Base-by-base conservation (phyloP, 2,113 vertebrate genomes). In the Paraplagusia blochii region DNA sequence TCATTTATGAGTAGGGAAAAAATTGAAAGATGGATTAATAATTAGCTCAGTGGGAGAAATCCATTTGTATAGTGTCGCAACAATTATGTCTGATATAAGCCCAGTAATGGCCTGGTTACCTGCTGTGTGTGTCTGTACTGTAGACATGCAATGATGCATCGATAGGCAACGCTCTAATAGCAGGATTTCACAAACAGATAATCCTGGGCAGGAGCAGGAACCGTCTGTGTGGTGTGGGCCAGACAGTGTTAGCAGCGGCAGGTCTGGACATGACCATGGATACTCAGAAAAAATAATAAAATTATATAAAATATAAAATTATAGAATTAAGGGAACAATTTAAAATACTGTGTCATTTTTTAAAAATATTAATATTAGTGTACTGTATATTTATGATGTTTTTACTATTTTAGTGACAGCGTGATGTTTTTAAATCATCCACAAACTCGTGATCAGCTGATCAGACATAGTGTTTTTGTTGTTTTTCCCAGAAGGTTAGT, bases 211-310 rank as follows among this genome's bases (percentile, higher is more conserved):
- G 50, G 16, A 57, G 46, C 46, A 18, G 44, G 39, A 44, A 61
- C 22, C 36, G 9, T 42, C 8, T 57, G 44, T 69, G 64, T 61
- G 43, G 63, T 13, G 34, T 36, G 34, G 64, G 55, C 76, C 39
- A 50, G 67, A 35, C 14, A 40, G 51, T 50, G 72, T 77, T 66
- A 77, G 43, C 5, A 50, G 39, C 11, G 66, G 77, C 83, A 87
- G 33, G 87, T 79, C 74, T 66, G 44, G 74, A 79, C 83, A 73
- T 14, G 87, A 78, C 42, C 22, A 39, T 13, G 47, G 22, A 1
- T 65, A 54, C 7, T 18, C n/a, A 29, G n/a, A n/a, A n/a, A n/a
- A n/a, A n/a, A n/a, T n/a, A n/a, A n/a, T n/a, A n/a, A n/a, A n/a
- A n/a, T n/a, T n/a, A n/a, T n/a, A n/a, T n/a, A n/a, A n/a, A n/a